phyloP scores from a whole-genome alignment of 2,888 invertebrate species.

The Sarcophaga subvicina region DNA sequence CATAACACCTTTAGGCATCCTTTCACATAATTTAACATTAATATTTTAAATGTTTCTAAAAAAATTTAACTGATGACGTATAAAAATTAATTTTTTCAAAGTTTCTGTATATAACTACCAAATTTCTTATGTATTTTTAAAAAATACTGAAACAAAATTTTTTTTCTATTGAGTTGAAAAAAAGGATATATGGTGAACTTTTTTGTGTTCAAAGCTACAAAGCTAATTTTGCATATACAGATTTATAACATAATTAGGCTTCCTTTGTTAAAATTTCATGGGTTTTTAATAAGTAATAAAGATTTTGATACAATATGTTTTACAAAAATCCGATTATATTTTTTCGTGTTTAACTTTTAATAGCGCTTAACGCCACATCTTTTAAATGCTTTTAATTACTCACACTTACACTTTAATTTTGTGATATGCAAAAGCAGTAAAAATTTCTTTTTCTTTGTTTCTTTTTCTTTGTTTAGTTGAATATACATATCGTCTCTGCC shows the following conservation, averaged over 20 bases:
- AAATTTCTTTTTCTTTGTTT: not conserved
- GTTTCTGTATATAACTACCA: too few species aligned
- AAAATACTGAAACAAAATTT: not conserved
- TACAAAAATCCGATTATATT: not conserved
- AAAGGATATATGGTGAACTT: not conserved
- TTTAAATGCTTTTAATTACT: not conserved
- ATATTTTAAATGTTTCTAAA: too few species aligned
- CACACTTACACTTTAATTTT: constrained; percentile 19
- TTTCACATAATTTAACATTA: too few species aligned
- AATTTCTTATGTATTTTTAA: not conserved
- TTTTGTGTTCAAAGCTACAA: not conserved
- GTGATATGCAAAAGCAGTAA: not conserved
- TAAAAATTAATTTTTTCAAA: too few species aligned
- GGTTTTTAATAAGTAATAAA: not conserved
- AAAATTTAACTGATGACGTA: too few species aligned
- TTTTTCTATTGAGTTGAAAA: not conserved
- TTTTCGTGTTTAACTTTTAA: not conserved
- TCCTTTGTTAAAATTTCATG: not conserved
- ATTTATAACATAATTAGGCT: not conserved
- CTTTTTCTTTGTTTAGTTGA: not conserved
- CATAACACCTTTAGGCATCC: too few species aligned
- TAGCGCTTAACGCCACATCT: not conserved
- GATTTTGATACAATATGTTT: not conserved
- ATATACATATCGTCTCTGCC: constrained; percentile 10
- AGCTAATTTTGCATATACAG: not conserved